A percentile compares a stretch with the other conserved stretches of the same genome.
These are phyloP conservation scores for Sebastes kiyomatsui DNA, from an alignment of 2,797 vertebrate genomes.

Conservation along the genomic window DNA sequence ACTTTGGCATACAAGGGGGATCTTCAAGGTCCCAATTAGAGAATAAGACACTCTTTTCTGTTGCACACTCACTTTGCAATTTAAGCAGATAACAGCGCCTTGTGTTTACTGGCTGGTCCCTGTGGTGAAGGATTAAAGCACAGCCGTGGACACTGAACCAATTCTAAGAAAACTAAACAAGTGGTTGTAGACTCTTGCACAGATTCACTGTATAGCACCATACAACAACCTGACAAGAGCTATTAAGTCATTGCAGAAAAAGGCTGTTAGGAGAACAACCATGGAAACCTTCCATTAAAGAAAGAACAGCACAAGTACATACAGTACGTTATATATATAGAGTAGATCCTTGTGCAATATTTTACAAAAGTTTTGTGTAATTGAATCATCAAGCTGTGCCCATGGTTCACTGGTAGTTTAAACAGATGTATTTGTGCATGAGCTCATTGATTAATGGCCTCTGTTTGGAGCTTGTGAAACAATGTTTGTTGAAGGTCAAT, in stretches of 20 bases:
- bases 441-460: background rate
- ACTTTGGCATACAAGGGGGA: background rate
- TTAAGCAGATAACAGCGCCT: constrained; percentile 38
- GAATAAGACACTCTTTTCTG: background rate
- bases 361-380: background rate
- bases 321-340: background rate
- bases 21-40: constrained; percentile 53
- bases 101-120: constrained; percentile 37
- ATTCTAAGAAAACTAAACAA: constrained; percentile 14
- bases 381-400: background rate
- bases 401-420: background rate
- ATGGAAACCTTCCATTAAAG: background rate
- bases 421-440: constrained; percentile 13
- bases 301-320: background rate
- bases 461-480: background rate
- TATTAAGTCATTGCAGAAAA: background rate
- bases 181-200: constrained; percentile 5
- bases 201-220: background rate
- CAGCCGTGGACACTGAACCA: constrained; percentile 15
- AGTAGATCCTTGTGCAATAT: background rate
- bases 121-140: constrained; percentile 37
- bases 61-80: constrained; percentile 25
- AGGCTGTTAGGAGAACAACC: background rate
- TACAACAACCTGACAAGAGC: background rate
- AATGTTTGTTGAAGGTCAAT: background rate